A percentile compares a stretch with the other conserved stretches of the same genome.
These are phyloP conservation scores for Anthrax anthrax DNA, from an alignment of 2,888 invertebrate genomes.

Conservation along the genomic window DNA sequence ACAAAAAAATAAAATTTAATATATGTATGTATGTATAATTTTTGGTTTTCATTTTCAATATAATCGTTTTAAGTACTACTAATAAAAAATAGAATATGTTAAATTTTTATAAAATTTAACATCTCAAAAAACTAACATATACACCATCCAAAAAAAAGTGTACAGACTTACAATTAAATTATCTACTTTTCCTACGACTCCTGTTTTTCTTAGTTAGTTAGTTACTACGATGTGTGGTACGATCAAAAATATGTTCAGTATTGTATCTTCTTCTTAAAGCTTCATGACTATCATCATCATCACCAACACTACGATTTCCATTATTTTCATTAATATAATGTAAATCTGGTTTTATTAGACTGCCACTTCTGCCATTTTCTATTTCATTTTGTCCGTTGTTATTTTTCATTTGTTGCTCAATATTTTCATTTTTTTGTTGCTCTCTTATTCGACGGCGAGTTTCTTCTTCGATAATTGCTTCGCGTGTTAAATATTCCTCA, in stretches of 20 bases:
- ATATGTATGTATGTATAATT: too few relatives aligned
- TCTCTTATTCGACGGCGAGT: slow-evolving; percentile 22
- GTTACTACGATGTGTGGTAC: too few relatives aligned
- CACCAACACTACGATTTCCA: background rate
- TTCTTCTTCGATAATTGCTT: slow-evolving; percentile 58
- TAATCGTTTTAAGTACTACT: too few relatives aligned
- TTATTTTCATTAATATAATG: background rate
- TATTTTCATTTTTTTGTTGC: background rate
- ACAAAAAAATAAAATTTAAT: too few relatives aligned
- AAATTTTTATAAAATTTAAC: too few relatives aligned
- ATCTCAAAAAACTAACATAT: too few relatives aligned
- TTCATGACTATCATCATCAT: background rate
- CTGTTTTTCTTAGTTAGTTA: too few relatives aligned
- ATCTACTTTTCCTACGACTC: too few relatives aligned
- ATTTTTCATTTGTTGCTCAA: background rate
- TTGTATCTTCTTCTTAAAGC: slow-evolving; percentile 1
- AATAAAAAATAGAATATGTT: too few relatives aligned
- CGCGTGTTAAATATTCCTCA: slow-evolving; percentile 57
- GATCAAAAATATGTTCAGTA: background rate
- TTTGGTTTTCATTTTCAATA: too few relatives aligned
- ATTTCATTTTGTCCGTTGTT: background rate
- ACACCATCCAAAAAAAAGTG: too few relatives aligned
- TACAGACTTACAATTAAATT: too few relatives aligned
- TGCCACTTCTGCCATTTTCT: background rate
- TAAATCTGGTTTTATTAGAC: background rate